phyloP scores from a whole-genome alignment of 1,140 invertebrate genomes.

The Venustaconcha ellipsiformis region DNA sequence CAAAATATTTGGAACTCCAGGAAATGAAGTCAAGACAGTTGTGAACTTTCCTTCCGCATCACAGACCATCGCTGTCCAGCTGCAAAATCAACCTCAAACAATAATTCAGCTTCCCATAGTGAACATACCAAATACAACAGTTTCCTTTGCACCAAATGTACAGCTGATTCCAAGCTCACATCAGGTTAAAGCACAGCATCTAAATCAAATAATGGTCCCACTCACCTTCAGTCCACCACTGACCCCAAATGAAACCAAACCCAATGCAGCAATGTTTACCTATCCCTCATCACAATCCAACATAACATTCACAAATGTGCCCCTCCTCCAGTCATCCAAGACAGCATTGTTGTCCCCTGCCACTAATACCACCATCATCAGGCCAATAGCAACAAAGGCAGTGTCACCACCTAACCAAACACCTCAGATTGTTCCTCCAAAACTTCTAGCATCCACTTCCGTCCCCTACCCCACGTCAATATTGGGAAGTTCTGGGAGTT shows the following conservation, averaged over 20 bases:
- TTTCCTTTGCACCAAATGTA: slow-evolving; percentile 21
- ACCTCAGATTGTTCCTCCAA: slow-evolving; percentile 15
- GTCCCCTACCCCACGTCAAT: not conserved
- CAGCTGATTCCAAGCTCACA: slow-evolving; percentile 37
- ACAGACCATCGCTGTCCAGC: slow-evolving; percentile 37
- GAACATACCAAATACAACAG: slow-evolving; percentile 1
- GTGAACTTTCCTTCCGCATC: slow-evolving; percentile 36
- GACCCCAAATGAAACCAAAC: slow-evolving; percentile 33
- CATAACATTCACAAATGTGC: slow-evolving; percentile 24
- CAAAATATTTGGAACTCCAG: slow-evolving; percentile 13
- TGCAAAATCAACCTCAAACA: slow-evolving; percentile 24
- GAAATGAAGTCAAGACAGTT: slow-evolving; percentile 17
- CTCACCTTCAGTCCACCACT: slow-evolving; percentile 47
- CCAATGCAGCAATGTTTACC: slow-evolving; percentile 37
- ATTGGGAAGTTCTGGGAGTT: slow-evolving; percentile 12
- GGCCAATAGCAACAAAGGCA: slow-evolving; percentile 23
- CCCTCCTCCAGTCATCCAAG: slow-evolving; percentile 13
- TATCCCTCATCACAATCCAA: slow-evolving; percentile 15
- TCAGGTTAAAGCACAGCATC: slow-evolving; percentile 28
- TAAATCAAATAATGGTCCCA: slow-evolving; percentile 44
- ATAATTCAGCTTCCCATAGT: slow-evolving; percentile 5
- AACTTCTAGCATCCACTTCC: slow-evolving; percentile 3
- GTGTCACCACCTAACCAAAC: slow-evolving; percentile 8
- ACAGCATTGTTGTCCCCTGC: not conserved
- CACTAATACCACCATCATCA: slow-evolving; percentile 4